Base-by-base conservation (phyloP, 2,797 vertebrate species). In the Hylomyscus alleni region DNA sequence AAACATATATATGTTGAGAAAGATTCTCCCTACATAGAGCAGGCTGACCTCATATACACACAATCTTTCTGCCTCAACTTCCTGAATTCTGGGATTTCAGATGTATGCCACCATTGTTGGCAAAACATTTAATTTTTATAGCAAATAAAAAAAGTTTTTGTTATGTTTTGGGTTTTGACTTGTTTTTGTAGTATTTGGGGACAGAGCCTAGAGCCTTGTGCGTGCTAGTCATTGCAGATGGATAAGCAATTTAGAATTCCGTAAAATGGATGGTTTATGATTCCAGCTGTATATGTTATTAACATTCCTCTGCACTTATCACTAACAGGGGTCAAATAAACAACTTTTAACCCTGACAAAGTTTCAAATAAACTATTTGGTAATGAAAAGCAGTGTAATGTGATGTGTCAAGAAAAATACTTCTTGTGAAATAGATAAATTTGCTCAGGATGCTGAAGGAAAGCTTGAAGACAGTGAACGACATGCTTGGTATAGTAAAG, bases 331-430 rank as follows among this genome's bases (percentile, higher is more conserved):
- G 65, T 90, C 93, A 96, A 94, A 87, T 69, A 96, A 92, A 87
- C 85, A 93, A 97, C 94, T 89, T 94, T 60, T 86, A 96, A 93
- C 44, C 87, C n/a, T 90, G 81, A 54, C 78, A 54, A 92, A 93
- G 47, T 67, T 78, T 94, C 88, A 88, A 95, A 95, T 90, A 91
- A 97, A 90, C 56, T 83, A 47, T 89, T 95, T 60, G 56, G 92
- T 93, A 50, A 80, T 76, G 89, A 60, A 90, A 97, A 96, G 76
- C 34, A 65, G 67, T 5, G 8, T 67, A 56, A 89, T 76, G 26
- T 81, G 56, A 92, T 91, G 34, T 82, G 91, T 89, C 90, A 95
- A 96, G 56, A 82, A 97, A 96, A 96, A 93, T 87, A 58, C 10
- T 60, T 60, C 19, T 75, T 60, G 47, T 22, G 78, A 90, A 76